These are phyloP conservation scores for Sabellastarte sp. DNA, from an alignment of 2,888 invertebrate genomes.

Conservation along the genomic window DNA sequence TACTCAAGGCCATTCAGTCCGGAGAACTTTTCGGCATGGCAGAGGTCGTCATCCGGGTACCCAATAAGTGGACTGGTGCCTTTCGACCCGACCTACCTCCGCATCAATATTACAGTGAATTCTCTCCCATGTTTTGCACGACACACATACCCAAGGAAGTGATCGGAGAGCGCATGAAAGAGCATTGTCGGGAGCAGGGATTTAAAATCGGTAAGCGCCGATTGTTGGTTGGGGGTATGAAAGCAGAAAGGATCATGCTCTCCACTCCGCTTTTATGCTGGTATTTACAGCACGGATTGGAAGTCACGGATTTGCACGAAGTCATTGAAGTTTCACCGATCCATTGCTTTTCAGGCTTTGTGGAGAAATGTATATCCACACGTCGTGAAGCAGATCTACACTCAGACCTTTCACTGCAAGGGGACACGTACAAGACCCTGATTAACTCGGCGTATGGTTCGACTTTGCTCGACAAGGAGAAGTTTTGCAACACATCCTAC, in stretches of 20 bases:
- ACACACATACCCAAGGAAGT: background rate
- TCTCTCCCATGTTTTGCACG: background rate
- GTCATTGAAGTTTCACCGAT: background rate
- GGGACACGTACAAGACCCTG: constrained; percentile 20
- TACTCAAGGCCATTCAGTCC: background rate
- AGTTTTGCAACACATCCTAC: background rate
- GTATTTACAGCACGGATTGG: constrained; percentile 5
- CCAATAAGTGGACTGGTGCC: background rate
- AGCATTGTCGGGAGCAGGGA: too few relatives aligned
- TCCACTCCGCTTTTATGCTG: background rate
- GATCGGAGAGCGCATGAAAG: constrained; percentile 1
- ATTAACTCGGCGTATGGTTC: constrained; percentile 27
- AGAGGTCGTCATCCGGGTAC: background rate
- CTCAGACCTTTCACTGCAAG: constrained; percentile 14
- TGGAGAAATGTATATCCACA: constrained; percentile 13
- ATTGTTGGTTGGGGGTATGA: constrained; percentile 8
- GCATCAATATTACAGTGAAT: background rate
- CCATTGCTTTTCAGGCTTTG: background rate
- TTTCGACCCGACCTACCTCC: background rate
- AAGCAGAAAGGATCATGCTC: constrained; percentile 1
- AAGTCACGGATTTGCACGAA: background rate
- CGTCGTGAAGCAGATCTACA: constrained; percentile 20
- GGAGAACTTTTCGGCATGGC: background rate
- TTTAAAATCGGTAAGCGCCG: background rate
- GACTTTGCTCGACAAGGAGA: constrained; percentile 22